Evolutionary conservation across 2,797 vertebrate genomes (phyloP).

Genomic region (Poeciliopsis paucimaculata): DNA sequence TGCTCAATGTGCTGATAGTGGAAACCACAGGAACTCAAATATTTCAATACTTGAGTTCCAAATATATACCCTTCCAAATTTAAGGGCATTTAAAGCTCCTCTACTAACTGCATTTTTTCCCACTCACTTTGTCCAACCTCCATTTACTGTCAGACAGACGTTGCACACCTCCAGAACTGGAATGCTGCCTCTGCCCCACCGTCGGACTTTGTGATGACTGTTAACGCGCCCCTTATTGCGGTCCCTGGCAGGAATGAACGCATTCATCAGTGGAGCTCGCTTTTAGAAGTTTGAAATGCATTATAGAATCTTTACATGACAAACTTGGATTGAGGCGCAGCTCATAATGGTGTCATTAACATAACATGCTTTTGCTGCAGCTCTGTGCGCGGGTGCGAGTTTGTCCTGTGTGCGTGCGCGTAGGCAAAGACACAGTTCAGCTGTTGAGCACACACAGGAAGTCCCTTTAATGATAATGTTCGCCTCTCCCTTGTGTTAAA

Average conservation of each 20-base stretch:
- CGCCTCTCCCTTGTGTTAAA: constrained; percentile 7
- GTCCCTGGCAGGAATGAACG: background rate
- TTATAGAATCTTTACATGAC: background rate
- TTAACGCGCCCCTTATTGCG: background rate
- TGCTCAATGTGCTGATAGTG: too few species aligned
- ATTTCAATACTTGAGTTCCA: background rate
- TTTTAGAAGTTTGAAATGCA: background rate
- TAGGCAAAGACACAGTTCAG: background rate
- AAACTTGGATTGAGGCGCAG: background rate
- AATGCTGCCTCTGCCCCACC: background rate
- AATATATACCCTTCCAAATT: too few species aligned
- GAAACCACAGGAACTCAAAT: background rate
- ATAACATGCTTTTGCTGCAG: background rate
- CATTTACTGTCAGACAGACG: background rate
- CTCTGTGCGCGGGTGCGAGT: background rate
- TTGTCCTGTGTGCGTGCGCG: too few species aligned
- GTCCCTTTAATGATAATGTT: background rate
- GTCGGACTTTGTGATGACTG: background rate
- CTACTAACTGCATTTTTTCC: background rate
- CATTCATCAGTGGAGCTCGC: background rate
- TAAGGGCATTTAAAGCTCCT: background rate
- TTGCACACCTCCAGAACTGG: background rate
- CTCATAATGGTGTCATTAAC: background rate
- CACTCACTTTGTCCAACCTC: background rate
- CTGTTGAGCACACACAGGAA: constrained; percentile 1